phyloP scores from a whole-genome alignment of 2,888 invertebrate genomes.

The Hyalella azteca region DNA sequence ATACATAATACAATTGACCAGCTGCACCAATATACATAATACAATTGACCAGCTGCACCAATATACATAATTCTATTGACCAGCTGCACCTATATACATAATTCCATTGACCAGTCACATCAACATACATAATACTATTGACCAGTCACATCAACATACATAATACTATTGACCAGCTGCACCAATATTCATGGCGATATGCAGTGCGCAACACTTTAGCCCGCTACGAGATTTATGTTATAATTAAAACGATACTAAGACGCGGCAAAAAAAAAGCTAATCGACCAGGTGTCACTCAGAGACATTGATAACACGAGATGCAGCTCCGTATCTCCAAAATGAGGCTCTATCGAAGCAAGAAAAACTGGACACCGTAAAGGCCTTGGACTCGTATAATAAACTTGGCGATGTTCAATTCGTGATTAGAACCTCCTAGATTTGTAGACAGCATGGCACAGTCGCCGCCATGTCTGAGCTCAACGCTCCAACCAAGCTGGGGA shows the following conservation, averaged over 20 bases:
- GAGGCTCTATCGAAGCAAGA: not conserved
- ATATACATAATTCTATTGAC: too few species aligned
- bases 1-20: too few species aligned
- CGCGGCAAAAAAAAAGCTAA: not conserved
- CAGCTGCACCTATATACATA: too few species aligned
- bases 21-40: too few species aligned
- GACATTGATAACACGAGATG: conserved; percentile 2
- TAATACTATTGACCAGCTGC: too few species aligned
- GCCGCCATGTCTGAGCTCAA: conserved; percentile 18
- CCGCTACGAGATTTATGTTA: conserved; percentile 27
- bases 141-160: too few species aligned
- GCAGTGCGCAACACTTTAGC: too few species aligned
- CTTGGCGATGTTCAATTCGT: not conserved
- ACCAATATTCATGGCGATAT: not conserved
- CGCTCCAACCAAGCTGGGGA: not conserved
- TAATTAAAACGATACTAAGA: conserved; percentile 6
- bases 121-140: too few species aligned
- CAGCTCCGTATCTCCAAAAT: not conserved
- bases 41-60: too few species aligned
- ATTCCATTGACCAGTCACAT: too few species aligned
- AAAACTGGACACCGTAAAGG: not conserved
- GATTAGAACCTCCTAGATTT: not conserved
- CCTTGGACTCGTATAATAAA: not conserved
- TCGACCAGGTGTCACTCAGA: not conserved
- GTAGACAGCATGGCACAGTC: not conserved